Base-by-base conservation (phyloP, 2,888 invertebrate species). In the Melanotus villosus region DNA sequence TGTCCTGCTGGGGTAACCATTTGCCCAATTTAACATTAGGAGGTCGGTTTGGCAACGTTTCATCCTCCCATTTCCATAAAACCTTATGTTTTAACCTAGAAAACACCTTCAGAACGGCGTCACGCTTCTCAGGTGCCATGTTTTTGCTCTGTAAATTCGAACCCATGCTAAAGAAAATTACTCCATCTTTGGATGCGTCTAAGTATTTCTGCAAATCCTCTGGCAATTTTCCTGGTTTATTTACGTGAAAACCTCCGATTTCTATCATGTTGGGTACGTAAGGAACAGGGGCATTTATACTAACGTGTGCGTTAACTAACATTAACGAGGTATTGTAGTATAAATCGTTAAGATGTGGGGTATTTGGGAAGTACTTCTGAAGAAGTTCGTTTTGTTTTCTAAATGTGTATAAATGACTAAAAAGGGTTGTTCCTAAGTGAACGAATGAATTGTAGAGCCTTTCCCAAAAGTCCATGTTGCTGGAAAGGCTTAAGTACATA, bases 91-190 rank as follows among this genome's bases (percentile, higher is more conserved):
- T 90, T 0, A 91, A 75, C 70, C 85, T 86, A 0, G 86, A 82
- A 58, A 92, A 89, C 1, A 87, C 87, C 65, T 88, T 88, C 9
- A 89, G 81, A 23, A 92, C 86, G 0, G 84, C 87, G 12, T 85
- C 80, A 19, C 86, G 82, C 70, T 86, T 88, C 1, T 87, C 86
- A 0, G 79, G 73, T 0, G 88, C 86, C 57, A 92, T 77, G 72
- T 90, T 86, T n/a, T 86, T 83, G 70, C 88, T 88, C 63, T 86
- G 84, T 0, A 90, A 83, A 71, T 88, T 87, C 0, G 90, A 88
- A 1, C 90, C 91, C 78, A 91, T 87, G 73, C 88, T 89, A 71
- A 90, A 86, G 70, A 88, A 88, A 1, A 90, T 83, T 0, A 87
- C 88, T 0, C 90, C 90, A 45, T 89, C 73, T 56, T 82, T 84